Evolutionary conservation across 1,140 invertebrate species (phyloP), one percentile per base, ranked within the genome.

Genomic region (Plectrocnemia conspersa): DNA sequence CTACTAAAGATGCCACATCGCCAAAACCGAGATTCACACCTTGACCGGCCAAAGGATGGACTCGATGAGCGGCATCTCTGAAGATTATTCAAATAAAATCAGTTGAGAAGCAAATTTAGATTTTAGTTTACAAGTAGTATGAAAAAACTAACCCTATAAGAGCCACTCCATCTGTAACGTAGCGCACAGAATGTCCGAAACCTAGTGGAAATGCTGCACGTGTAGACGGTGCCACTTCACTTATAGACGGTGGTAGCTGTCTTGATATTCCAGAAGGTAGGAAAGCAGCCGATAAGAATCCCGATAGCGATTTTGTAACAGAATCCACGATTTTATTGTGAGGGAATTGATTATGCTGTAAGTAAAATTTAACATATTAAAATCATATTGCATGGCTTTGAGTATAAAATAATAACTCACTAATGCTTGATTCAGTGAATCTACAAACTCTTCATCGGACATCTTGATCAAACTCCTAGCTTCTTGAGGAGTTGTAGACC

Each of bases 1-100:
- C 66, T 7, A 82, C 79, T 0, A 99, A 76, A 61, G 79, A 77
- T 10, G 75, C 66, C 0, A 97, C 85, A 76, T 99, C 97, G 18
- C 90, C 91, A 71, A 98, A 96, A 3, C 97, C 97, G 35, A 99
- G 75, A 77, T 99, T 99, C 0, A 98, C 91, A 9, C 96, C 96
- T 73, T 97, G 94, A 0, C 97, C 97, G 36, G 96, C 97, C 42
- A 98, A 68, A 0, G 97, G 97, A 77, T 99, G 96, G 27, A 99
- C 79, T 66, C 92, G 79, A 72, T 99, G 97, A 6, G 95, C 95
- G 25, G 96, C 91, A 80, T 99, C 97, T 11, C 91, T 89, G 64
- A 21, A 76, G 6, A 29, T n/a, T 68, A 58, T 57, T n/a, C 6
- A 29, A n/a, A 7, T 29, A 29, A n/a, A n/a, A 29, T 29, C 50